Percentiles rank a stretch among this genome's conserved stretches.
phyloP scores from a whole-genome alignment of 1,140 invertebrate species.

The Liolophura sinensis region DNA sequence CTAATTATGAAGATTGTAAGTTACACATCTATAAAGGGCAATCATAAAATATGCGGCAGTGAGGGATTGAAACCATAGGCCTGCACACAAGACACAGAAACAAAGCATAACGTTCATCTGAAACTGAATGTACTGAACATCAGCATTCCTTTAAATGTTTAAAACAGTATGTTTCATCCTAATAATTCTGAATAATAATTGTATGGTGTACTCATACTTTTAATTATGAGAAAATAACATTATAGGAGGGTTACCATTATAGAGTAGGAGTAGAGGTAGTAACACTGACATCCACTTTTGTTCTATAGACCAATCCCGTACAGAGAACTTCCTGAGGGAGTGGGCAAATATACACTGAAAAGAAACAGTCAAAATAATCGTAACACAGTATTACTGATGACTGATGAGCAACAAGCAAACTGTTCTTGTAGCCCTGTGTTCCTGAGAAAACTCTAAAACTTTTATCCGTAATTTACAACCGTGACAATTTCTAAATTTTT shows the following conservation, averaged over 20 bases:
- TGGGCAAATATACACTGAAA: conserved; percentile 89
- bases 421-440: not conserved
- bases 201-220: not conserved
- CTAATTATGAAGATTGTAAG: too few relatives aligned
- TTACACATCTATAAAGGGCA: too few relatives aligned
- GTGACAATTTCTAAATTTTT: too few relatives aligned
- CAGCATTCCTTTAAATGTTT: not conserved
- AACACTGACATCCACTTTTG: conserved; percentile 94
- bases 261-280: conserved; percentile 85
- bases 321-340: conserved; percentile 81
- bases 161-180: too few relatives aligned
- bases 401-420: not conserved
- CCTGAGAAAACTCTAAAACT: too few relatives aligned
- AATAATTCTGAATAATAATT: conserved; percentile 1
- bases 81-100: too few relatives aligned
- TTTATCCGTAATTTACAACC: too few relatives aligned
- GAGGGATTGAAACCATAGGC: too few relatives aligned
- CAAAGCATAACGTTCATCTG: too few relatives aligned
- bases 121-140: too few relatives aligned
- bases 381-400: not conserved
- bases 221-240: too few relatives aligned
- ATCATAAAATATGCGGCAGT: too few relatives aligned
- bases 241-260: conserved; percentile 73
- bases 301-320: conserved; percentile 96
- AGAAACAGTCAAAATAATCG: conserved; percentile 5